Percentiles rank a stretch among this genome's conserved stretches.
These are phyloP conservation scores for Sebastes kiyomatsui DNA, from an alignment of 2,797 vertebrate genomes.

Conservation along the genomic window DNA sequence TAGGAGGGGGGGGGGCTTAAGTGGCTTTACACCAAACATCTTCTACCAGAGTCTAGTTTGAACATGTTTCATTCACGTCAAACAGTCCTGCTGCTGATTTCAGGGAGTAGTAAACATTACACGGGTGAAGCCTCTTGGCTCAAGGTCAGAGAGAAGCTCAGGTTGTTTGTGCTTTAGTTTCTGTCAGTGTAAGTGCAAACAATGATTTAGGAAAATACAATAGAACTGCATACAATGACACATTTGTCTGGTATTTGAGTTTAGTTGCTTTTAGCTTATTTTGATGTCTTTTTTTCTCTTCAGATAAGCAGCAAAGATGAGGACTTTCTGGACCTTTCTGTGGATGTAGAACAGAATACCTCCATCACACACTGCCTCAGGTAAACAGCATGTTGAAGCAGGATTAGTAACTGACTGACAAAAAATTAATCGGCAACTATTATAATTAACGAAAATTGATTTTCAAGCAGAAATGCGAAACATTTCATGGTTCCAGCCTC, in stretches of 20 bases:
- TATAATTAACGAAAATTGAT: not conserved
- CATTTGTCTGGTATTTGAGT: constrained; percentile 58
- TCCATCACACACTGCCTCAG: constrained; percentile 99
- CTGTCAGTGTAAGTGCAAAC: not conserved
- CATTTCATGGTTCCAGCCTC: not conserved
- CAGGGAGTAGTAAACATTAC: not conserved
- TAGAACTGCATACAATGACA: not conserved
- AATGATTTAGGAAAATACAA: not conserved
- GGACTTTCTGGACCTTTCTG: constrained; percentile 98
- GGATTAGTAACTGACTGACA: not conserved
- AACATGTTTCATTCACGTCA: constrained; percentile 1
- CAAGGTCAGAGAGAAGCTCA: not conserved
- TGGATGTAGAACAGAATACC: constrained; percentile 98
- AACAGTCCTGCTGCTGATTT: not conserved
- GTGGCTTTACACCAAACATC: not conserved
- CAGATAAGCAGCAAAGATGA: constrained; percentile 99
- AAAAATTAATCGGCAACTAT: not conserved
- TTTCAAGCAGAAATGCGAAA: not conserved
- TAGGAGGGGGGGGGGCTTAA: not conserved
- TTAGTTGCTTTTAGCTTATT: constrained; percentile 70
- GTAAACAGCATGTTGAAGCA: constrained; percentile 66
- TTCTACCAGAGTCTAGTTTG: not conserved
- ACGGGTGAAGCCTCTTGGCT: not conserved
- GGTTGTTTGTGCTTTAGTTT: not conserved
- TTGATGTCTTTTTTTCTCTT: constrained; percentile 5